Conservation (phyloP, 2,888 invertebrate genomes). For the Tenthredo livida region DNA sequence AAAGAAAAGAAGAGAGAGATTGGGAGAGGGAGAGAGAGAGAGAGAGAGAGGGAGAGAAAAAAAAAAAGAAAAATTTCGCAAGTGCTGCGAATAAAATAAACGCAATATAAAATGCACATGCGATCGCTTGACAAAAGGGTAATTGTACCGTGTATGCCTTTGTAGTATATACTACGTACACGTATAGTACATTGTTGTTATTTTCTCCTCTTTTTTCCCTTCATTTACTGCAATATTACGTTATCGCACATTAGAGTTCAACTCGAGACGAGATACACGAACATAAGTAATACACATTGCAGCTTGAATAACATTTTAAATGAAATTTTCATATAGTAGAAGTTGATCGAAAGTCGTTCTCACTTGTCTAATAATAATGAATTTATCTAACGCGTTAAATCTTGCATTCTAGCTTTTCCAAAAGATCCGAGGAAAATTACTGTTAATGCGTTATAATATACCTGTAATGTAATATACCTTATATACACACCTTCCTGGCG, state of each 20-base stretch:
- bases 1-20: too few species aligned
- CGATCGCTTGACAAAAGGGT: constrained; percentile 40
- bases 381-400: not conserved
- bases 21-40: too few species aligned
- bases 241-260: constrained; percentile 13
- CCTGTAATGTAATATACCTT: not conserved
- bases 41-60: not conserved
- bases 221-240: not conserved
- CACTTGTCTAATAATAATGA: not conserved
- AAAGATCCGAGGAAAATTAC: not conserved
- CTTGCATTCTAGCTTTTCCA: not conserved
- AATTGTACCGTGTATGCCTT: constrained; percentile 7
- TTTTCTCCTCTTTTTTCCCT: not conserved
- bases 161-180: not conserved
- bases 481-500: not conserved
- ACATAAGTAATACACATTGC: not conserved
- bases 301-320: not conserved
- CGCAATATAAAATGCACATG: not conserved
- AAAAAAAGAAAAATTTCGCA: not conserved
- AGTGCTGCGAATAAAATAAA: not conserved
- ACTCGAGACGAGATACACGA: constrained; percentile 15
- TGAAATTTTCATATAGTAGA: not conserved
- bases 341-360: not conserved
- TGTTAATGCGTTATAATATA: not conserved
- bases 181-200: not conserved